Evolutionary conservation across 2,888 invertebrate species (phyloP).

Genomic region (Cremastobaeus sp.): DNA sequence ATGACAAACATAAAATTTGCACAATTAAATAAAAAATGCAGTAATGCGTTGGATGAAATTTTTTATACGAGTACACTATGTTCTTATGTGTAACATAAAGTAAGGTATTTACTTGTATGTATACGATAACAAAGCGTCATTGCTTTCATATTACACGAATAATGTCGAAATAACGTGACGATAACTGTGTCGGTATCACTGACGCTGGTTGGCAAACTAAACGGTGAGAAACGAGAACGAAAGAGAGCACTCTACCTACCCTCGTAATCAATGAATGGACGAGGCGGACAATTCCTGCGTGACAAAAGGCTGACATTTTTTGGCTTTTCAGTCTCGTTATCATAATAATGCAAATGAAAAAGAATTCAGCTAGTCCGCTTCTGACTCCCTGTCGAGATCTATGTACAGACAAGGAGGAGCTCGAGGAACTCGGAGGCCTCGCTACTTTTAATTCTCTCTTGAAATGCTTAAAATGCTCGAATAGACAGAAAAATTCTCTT

Average conservation of each 20-base stretch:
- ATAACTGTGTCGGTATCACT: conserved; percentile 58
- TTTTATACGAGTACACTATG: conserved; percentile 19
- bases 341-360: conserved; percentile 77
- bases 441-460: conserved; percentile 62
- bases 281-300: conserved; percentile 74
- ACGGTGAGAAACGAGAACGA: conserved; percentile 58
- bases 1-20: too few species aligned
- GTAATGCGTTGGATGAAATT: too few species aligned
- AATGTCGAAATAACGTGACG: conserved; percentile 56
- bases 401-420: conserved; percentile 60
- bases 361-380: conserved; percentile 69
- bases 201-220: conserved; percentile 60
- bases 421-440: conserved; percentile 58
- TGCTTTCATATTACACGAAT: conserved; percentile 51
- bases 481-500: conserved; percentile 54
- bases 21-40: too few species aligned
- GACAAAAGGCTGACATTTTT: conserved; percentile 75
- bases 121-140: conserved; percentile 43
- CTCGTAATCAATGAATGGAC: conserved; percentile 75
- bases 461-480: conserved; percentile 60
- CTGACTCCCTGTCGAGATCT: conserved; percentile 60
- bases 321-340: conserved; percentile 77
- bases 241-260: conserved; percentile 62
- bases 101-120: conserved; percentile 41
- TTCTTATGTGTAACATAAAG: conserved; percentile 29